These are phyloP conservation scores for Silurus aristotelis DNA, from an alignment of 2,797 vertebrate genomes.

Conservation along the genomic window DNA sequence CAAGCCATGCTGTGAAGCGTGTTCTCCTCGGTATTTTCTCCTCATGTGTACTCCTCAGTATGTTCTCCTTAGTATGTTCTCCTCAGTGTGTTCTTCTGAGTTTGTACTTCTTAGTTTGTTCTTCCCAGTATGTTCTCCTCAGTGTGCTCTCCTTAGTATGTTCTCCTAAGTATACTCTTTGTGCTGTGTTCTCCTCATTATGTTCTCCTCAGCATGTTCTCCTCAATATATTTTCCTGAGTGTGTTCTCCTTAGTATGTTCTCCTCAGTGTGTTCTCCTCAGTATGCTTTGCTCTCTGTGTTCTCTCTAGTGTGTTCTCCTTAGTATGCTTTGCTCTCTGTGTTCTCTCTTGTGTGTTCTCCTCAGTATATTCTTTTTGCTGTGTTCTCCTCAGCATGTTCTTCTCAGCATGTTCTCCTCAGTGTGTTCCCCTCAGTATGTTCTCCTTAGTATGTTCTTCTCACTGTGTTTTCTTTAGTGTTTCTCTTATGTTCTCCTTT, in stretches of 20 bases:
- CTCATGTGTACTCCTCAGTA: not conserved
- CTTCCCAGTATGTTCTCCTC: not conserved
- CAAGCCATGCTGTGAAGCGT: not conserved
- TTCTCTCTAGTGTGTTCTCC: not conserved
- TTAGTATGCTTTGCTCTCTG: not conserved
- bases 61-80: not conserved
- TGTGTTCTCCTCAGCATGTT: not conserved
- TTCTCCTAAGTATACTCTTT: not conserved
- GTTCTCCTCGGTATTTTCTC: not conserved
- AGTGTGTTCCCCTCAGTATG: not conserved
- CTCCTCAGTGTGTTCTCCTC: not conserved
- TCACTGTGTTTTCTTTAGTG: not conserved
- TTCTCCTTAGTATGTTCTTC: not conserved
- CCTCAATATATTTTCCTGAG: not conserved
- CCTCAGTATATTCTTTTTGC: not conserved
- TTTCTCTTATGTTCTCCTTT: not conserved
- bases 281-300: not conserved
- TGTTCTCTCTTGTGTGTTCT: not conserved
- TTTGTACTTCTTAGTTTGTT: not conserved
- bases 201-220: not conserved
- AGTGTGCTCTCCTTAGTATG: not conserved
- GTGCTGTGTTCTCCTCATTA: not conserved
- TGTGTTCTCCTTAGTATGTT: not conserved
- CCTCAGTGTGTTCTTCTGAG: not conserved
- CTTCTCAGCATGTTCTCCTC: not conserved